These are phyloP conservation scores for Pipistrellus nathusii DNA, from an alignment of 2,797 vertebrate species.

Conservation along the genomic window DNA sequence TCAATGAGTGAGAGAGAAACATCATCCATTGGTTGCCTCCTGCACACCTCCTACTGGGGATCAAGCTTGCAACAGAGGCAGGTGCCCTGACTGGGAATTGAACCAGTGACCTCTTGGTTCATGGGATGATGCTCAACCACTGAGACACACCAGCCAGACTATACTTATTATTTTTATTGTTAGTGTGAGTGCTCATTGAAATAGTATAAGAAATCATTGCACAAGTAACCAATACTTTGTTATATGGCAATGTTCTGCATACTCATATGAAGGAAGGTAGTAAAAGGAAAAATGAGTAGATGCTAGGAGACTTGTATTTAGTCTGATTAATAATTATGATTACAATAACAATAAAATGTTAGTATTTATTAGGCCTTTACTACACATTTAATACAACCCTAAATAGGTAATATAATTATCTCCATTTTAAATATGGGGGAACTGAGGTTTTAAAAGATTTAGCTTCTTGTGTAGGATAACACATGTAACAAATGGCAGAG, in stretches of 20 bases:
- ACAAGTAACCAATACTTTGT: neutral
- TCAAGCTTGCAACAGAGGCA: too few relatives aligned
- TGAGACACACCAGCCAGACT: too few relatives aligned
- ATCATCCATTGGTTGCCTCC: too few relatives aligned
- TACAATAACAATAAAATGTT: neutral
- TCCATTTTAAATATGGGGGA: conserved; percentile 39
- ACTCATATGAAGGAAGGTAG: neutral
- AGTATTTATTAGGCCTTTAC: neutral
- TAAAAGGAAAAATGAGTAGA: neutral
- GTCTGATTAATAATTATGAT: conserved; percentile 18
- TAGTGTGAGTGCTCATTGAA: neutral
- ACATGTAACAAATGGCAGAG: neutral
- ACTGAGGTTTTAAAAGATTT: conserved; percentile 24
- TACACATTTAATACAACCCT: neutral
- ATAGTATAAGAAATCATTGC: neutral
- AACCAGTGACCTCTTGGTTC: too few relatives aligned
- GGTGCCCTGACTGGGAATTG: too few relatives aligned
- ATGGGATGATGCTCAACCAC: too few relatives aligned
- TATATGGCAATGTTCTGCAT: conserved; percentile 7
- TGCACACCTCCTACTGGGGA: too few relatives aligned
- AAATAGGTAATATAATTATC: neutral
- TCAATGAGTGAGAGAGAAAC: too few relatives aligned
- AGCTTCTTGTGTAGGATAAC: neutral
- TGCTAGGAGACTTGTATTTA: conserved; percentile 19
- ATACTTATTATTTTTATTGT: conserved; percentile 39